These are phyloP conservation scores for Myotis davidii DNA, from an alignment of 2,113 vertebrate species.

Conservation along the genomic window DNA sequence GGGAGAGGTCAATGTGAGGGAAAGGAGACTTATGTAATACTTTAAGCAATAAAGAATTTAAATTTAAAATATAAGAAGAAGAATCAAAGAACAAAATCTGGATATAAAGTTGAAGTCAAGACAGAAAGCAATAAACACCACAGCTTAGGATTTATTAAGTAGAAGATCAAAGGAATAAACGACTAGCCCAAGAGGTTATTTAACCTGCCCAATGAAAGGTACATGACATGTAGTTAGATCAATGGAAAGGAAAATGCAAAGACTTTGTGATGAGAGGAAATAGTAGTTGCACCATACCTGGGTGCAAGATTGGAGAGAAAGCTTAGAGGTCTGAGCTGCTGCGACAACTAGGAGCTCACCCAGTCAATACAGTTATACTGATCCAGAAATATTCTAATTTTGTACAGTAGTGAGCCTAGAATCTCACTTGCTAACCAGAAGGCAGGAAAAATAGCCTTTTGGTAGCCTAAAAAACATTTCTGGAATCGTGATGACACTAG, in stretches of 20 bases:
- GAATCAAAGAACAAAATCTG: neutral
- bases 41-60: too few species aligned
- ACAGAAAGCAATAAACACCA: neutral
- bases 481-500: too few species aligned
- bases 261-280: neutral
- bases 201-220: neutral
- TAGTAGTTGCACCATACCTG: neutral
- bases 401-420: neutral
- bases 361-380: neutral
- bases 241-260: neutral
- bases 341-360: neutral
- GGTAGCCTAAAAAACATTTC: too few species aligned
- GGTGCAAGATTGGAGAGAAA: neutral
- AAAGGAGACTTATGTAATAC: too few species aligned
- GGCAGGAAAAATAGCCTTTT: neutral
- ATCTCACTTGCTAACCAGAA: neutral
- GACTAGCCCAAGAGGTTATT: neutral
- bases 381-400: neutral
- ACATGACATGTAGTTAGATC: neutral
- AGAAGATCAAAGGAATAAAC: neutral
- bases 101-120: neutral
- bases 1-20: too few species aligned
- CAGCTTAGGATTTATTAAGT: neutral
- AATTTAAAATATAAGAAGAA: neutral
- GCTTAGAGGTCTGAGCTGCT: neutral